Percentiles rank a stretch among this genome's conserved stretches.
These are phyloP conservation scores for Euura saliciscinereae DNA, from an alignment of 1,140 invertebrate genomes.

Conservation along the genomic window DNA sequence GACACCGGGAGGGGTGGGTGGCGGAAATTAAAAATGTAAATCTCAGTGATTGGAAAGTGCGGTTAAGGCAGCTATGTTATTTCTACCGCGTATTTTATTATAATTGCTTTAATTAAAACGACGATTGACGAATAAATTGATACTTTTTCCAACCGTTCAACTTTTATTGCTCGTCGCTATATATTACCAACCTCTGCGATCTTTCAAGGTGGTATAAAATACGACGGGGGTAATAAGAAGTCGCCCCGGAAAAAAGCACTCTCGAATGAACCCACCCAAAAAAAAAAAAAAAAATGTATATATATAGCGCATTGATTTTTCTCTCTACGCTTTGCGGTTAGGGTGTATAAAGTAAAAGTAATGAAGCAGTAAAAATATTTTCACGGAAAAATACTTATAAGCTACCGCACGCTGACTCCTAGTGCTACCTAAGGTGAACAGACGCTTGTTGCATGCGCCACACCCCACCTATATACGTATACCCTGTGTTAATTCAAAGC, in stretches of 20 bases:
- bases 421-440: background rate
- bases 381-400: background rate
- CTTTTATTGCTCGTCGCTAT: background rate
- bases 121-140: background rate
- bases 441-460: background rate
- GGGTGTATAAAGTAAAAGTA: background rate
- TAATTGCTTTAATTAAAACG: slow-evolving; percentile 11
- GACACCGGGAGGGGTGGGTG: slow-evolving; percentile 16
- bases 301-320: background rate
- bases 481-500: slow-evolving; percentile 11
- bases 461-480: background rate
- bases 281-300: background rate
- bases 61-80: background rate
- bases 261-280: background rate
- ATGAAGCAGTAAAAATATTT: background rate
- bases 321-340: background rate
- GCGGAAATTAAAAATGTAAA: slow-evolving; percentile 52
- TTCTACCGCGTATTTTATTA: slow-evolving; percentile 2
- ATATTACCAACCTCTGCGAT: background rate
- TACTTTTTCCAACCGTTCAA: background rate
- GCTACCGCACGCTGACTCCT: background rate
- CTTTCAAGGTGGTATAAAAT: background rate
- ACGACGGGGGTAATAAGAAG: background rate
- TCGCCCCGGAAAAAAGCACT: background rate
- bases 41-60: slow-evolving; percentile 40